Evolutionary conservation across 2,113 vertebrate species (phyloP).

Genomic region (Halichoeres trimaculatus): DNA sequence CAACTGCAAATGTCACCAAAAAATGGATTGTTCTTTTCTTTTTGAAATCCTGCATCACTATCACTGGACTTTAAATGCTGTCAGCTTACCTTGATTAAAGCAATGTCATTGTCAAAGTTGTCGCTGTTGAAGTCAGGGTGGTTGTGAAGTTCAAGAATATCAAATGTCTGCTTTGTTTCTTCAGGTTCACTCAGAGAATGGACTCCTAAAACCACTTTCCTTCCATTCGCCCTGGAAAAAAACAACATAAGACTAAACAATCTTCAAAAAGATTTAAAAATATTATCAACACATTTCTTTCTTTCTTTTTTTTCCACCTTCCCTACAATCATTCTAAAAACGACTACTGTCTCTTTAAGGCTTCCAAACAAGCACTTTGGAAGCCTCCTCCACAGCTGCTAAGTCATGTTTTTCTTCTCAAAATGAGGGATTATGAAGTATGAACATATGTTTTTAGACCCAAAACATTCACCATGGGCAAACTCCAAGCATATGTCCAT

Average conservation of each 20-base stretch:
- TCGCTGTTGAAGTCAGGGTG: slow-evolving; percentile 64
- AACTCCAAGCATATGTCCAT: too few relatives aligned
- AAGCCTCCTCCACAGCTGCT: too few relatives aligned
- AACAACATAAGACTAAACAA: neutral
- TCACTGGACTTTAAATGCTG: neutral
- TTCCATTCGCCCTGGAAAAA: slow-evolving; percentile 54
- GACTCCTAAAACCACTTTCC: slow-evolving; percentile 77
- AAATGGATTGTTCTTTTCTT: neutral
- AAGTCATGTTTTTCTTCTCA: too few relatives aligned
- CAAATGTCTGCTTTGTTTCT: slow-evolving; percentile 78
- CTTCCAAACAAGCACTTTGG: too few relatives aligned
- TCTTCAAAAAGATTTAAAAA: neutral
- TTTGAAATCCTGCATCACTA: neutral
- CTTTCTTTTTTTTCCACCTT: too few relatives aligned
- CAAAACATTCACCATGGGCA: too few relatives aligned
- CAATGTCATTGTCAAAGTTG: slow-evolving; percentile 82
- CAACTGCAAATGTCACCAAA: slow-evolving; percentile 64
- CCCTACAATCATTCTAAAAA: too few relatives aligned
- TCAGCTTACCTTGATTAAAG: slow-evolving; percentile 79
- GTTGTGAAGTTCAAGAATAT: slow-evolving; percentile 71
- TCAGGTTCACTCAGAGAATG: slow-evolving; percentile 77
- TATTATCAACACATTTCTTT: neutral
- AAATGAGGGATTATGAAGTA: too few relatives aligned
- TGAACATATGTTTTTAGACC: too few relatives aligned
- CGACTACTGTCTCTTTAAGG: too few relatives aligned